Evolutionary conservation across 2,113 vertebrate genomes (phyloP).

Genomic region (Lepus timidus): DNA sequence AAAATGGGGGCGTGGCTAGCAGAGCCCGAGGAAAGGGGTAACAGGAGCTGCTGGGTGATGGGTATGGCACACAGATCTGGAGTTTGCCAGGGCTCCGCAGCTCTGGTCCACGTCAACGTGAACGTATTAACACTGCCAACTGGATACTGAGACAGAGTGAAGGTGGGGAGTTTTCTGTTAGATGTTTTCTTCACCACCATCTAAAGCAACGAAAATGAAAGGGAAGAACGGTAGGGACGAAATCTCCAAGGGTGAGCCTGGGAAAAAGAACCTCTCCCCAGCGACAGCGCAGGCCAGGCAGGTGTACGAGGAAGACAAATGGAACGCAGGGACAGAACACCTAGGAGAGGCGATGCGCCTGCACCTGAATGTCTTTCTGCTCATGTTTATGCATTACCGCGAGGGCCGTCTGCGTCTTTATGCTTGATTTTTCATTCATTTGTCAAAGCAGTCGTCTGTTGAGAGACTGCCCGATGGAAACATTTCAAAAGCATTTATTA

Average conservation of each 20-base stretch:
- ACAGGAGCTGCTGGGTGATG: rapidly evolving
- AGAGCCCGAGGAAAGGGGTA: rapidly evolving
- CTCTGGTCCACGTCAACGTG: background rate
- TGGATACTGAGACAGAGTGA: background rate
- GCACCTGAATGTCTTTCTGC: background rate
- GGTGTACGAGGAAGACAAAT: background rate
- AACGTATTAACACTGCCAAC: background rate
- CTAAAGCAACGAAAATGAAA: background rate
- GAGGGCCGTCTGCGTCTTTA: conserved; percentile 44
- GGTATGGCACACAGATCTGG: background rate
- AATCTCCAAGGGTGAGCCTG: background rate
- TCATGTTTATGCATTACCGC: background rate
- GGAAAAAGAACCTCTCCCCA: background rate
- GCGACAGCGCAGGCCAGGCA: background rate
- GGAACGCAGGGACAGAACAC: background rate
- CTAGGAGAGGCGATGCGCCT: rapidly evolving
- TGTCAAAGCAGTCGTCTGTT: conserved; percentile 39
- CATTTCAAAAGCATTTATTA: conserved; percentile 45
- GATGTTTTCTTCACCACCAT: background rate
- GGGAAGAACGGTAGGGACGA: background rate
- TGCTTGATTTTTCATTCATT: conserved; percentile 62
- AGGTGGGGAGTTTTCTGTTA: background rate
- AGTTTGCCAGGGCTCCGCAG: background rate
- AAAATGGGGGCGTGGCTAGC: background rate
- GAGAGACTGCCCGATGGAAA: background rate